A percentile compares a stretch with the other conserved stretches of the same genome.
These are phyloP conservation scores for Sminthurinus aureus DNA, from an alignment of 2,888 invertebrate genomes.

Conservation along the genomic window DNA sequence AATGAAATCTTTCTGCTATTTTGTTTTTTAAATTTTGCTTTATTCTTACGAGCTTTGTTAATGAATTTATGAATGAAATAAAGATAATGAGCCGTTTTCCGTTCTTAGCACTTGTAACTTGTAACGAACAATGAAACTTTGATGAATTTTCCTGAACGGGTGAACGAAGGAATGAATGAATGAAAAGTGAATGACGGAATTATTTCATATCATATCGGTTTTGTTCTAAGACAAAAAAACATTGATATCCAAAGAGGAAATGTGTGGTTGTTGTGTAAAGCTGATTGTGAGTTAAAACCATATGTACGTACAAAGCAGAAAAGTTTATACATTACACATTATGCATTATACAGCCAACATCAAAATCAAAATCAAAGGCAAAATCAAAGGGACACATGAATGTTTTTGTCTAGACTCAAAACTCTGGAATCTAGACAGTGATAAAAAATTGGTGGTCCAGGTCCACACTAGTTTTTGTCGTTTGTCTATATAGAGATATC, in stretches of 20 bases:
- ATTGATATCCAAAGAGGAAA: neutral
- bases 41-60: no score
- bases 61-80: no score
- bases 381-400: neutral
- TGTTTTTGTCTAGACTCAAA: no score
- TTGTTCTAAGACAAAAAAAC: neutral
- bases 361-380: neutral
- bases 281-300: slow-evolving; percentile 9
- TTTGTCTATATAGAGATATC: neutral
- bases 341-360: neutral
- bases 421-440: no score
- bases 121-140: no score
- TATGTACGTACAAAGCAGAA: slow-evolving; percentile 13
- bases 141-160: no score
- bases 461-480: slow-evolving; percentile 24
- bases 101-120: no score
- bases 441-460: neutral
- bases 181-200: no score
- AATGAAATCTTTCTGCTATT: no score
- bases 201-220: neutral
- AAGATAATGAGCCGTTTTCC: no score
- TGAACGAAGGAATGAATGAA: no score
- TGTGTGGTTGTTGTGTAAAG: neutral
- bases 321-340: neutral
- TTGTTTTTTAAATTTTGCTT: no score